Base-by-base conservation (phyloP, 2,888 invertebrate genomes). In the Idaea dimidiata region DNA sequence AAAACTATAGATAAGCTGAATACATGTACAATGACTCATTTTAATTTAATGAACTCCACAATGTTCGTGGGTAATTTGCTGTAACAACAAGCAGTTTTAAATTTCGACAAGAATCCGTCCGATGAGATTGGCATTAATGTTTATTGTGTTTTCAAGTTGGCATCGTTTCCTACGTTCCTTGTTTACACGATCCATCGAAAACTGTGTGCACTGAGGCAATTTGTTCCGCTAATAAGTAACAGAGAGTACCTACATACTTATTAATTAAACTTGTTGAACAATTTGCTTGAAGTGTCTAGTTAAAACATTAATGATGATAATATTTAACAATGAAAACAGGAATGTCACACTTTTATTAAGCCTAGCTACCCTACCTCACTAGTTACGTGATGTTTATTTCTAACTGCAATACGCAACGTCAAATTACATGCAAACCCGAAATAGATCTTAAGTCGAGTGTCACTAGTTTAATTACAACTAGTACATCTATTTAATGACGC, bases 401-500 rank as follows among this genome's bases (percentile, higher is more conserved):
- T 33, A 33, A 7, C 33, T 33, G 10, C 43, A 10, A 10, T 14
- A 43, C 43, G 14, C 43, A 43, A 43, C 43, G 43, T 43, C 43
- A 43, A 43, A 43, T 43, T 43, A 43, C 43, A 43, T 43, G 43
- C 43, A 43, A 6, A 7, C 43, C 43, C 43, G 43, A 43, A 43
- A 43, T 43, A 43, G 43, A 43, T 43, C 14, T 43, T 3, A 24
- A 43, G 43, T 43, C 43, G 62, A 64, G 69, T 67, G 70, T 69
- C 71, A 72, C 68, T 68, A 64, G 69, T 80, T 67, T 80, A 80
- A 81, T 82, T 82, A 86, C 77, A 75, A 70, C 74, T 75, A 73
- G 76, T 79, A 80, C 77, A 80, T 75, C 74, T 74, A 73, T 75
- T 74, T 72, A 74, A 18, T 82, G 81, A 86, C 82, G 84, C 83